phyloP scores from a whole-genome alignment of 1,140 invertebrate species.

The Calliphora vicina region DNA sequence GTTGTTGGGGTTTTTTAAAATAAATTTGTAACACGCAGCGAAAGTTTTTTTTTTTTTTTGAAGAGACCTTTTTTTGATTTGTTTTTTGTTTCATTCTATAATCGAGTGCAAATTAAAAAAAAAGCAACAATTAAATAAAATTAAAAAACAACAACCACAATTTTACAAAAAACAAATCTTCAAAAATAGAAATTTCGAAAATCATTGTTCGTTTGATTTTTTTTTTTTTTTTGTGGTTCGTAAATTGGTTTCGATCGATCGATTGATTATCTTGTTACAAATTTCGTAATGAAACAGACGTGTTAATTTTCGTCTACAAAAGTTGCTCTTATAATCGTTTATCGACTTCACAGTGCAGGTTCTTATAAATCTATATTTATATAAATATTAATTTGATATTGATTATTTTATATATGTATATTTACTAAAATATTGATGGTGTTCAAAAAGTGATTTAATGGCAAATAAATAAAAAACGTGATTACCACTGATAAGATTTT shows the following conservation, averaged over 20 bases:
- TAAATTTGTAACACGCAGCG: neutral
- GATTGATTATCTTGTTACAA: conserved; percentile 14
- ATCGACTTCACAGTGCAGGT: neutral
- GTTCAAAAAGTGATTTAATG: neutral
- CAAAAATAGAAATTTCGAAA: conserved; percentile 14
- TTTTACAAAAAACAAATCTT: neutral
- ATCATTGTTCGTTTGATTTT: neutral
- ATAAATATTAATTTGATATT: neutral
- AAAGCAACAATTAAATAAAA: neutral
- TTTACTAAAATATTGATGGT: no score
- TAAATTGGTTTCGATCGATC: neutral
- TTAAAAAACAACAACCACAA: neutral
- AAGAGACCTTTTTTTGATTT: neutral
- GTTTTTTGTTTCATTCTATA: neutral
- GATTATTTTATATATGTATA: neutral
- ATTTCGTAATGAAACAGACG: conserved; percentile 9
- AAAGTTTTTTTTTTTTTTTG: neutral
- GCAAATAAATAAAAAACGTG: neutral
- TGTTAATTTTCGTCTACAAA: neutral
- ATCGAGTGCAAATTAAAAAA: neutral
- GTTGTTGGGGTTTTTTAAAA: neutral
- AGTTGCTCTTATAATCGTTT: neutral
- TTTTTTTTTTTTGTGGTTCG: neutral
- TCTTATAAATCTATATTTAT: neutral
- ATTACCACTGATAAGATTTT: neutral